Evolutionary conservation across 2,113 vertebrate species (phyloP), one percentile per base, ranked within the genome.

Genomic region (Nestor notabilis): DNA sequence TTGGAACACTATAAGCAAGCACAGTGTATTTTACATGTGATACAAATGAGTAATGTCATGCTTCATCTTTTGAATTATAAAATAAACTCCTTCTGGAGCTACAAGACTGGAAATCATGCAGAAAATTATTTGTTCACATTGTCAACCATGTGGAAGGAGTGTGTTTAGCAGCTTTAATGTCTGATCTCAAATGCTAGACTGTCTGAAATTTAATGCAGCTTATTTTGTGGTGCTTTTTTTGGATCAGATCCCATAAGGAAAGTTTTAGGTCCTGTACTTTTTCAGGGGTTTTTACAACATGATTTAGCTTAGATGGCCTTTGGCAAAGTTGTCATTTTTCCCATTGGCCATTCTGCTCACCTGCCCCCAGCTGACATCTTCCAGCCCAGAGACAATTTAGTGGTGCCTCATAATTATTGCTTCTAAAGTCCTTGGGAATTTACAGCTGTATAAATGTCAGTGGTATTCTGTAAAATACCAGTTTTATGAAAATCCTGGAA

Each of bases 391-490:
- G 43, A 41, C 23, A 74, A 72, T 83, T 70, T 81, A 92, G 31
- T 53, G 44, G 28, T 61, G 25, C 56, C 64, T 93, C 66, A 25
- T 14, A 78, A 58, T 49, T 79, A 83, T 61, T 79, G 37, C 80
- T 82, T 89, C 82, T 92, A 44, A 95, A 87, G 37, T 47, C 20
- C 41, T 61, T 78, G 79, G 77, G 74, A 93, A 82, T 93, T 90
- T 91, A 82, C 50, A 87, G 77, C 80, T 89, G 25, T 72, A 87
- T 87, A 94, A 89, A 95, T 89, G 87, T 69, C 94, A 93, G 35
- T 10, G 53, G 37, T 39, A 25, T 58, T 76, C 77, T 79, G 53
- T 29, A 89, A 87, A 90, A 66, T 18, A 53, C 28, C 49, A 66
- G 46, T 63, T 72, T 23, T 14, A 9, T 43, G 61, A 61, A 87